Evolutionary conservation across 2,797 vertebrate species (phyloP).

Genomic region (Hydrocynus forskahlii): DNA sequence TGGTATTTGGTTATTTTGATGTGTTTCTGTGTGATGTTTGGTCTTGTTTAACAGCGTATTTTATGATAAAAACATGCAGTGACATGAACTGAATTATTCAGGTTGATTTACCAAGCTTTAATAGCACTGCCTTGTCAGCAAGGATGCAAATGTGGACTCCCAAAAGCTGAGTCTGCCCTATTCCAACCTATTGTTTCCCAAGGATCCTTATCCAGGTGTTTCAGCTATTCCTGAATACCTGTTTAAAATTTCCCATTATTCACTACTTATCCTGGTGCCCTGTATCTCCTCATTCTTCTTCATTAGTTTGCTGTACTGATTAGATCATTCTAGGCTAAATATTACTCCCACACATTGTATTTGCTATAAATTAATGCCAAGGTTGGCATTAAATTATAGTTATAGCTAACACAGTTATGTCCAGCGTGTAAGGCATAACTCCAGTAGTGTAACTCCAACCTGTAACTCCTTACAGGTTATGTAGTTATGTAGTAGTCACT

Average conservation of each 20-base stretch:
- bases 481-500: background rate
- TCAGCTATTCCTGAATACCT: background rate
- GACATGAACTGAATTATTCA: background rate
- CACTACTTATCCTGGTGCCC: too few relatives aligned
- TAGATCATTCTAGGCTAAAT: background rate
- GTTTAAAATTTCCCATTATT: background rate
- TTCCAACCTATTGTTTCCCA: background rate
- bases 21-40: background rate
- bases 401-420: background rate
- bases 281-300: too few relatives aligned
- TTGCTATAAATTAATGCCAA: background rate
- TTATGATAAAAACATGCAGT: background rate
- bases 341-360: background rate
- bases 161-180: background rate
- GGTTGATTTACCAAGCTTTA: background rate
- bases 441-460: background rate
- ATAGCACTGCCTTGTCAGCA: background rate
- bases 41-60: constrained; percentile 1
- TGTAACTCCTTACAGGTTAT: background rate
- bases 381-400: background rate
- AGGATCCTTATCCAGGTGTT: background rate
- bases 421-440: background rate
- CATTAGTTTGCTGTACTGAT: too few relatives aligned
- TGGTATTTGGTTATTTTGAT: background rate
- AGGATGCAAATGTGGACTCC: background rate